A percentile compares a stretch with the other conserved stretches of the same genome.
Conservation (phyloP, 2,888 invertebrate genomes). For the Endomychus coccineus region DNA sequence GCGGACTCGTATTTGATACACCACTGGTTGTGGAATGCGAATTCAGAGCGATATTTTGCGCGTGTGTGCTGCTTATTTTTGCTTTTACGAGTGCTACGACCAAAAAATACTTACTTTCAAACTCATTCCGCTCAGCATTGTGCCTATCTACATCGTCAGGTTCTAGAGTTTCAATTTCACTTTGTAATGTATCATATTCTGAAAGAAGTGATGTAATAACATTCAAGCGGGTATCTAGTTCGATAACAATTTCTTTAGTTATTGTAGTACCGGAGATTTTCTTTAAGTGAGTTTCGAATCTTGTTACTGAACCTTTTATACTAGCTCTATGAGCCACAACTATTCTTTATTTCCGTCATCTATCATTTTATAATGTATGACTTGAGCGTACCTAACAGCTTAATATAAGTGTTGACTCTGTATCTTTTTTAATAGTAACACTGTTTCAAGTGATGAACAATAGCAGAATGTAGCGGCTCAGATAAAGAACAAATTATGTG, state of each 20-base stretch:
- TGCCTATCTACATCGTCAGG: neutral
- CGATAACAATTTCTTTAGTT: neutral
- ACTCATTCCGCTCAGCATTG: neutral
- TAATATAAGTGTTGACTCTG: too few relatives aligned
- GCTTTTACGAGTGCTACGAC: neutral
- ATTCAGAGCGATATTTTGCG: too few relatives aligned
- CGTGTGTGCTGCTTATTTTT: neutral
- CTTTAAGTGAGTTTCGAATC: conserved; percentile 2
- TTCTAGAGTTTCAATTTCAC: conserved; percentile 1
- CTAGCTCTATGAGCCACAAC: conserved; percentile 2
- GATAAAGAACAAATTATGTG: too few relatives aligned
- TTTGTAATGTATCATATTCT: conserved; percentile 1
- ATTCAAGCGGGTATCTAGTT: conserved; percentile 3
- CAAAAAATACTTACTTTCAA: neutral
- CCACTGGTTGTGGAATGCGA: neutral
- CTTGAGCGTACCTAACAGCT: too few relatives aligned
- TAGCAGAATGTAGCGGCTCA: too few relatives aligned
- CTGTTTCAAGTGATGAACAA: too few relatives aligned
- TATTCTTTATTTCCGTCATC: too few relatives aligned
- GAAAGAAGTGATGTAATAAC: conserved; percentile 3
- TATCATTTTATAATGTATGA: too few relatives aligned
- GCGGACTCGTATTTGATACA: neutral
- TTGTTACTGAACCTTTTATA: conserved; percentile 4
- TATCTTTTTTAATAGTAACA: too few relatives aligned
- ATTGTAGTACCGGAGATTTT: neutral